phyloP scores from a whole-genome alignment of 2,113 vertebrate species.

The Psettodes erumei region DNA sequence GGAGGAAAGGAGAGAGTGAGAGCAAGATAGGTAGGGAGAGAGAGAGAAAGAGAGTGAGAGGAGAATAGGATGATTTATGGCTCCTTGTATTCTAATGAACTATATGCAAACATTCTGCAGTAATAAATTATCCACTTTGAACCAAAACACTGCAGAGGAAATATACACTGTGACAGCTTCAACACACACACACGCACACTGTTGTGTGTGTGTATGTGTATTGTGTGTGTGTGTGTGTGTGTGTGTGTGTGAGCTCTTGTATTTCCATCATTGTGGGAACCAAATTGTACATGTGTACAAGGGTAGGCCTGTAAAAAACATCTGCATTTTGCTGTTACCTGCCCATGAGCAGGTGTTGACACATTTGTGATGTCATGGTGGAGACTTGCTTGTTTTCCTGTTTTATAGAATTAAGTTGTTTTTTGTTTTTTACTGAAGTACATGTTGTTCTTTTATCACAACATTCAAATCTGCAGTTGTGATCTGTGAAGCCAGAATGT shows the following conservation, averaged over 20 bases:
- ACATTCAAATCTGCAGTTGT: background rate
- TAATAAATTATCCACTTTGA: constrained; percentile 68
- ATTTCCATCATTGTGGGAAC: constrained; percentile 8
- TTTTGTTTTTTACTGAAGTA: too few relatives aligned
- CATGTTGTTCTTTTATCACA: too few relatives aligned
- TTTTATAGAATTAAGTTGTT: too few relatives aligned
- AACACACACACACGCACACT: constrained; percentile 1
- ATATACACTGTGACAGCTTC: constrained; percentile 31
- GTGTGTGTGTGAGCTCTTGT: background rate
- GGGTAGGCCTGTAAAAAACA: background rate
- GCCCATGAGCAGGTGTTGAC: background rate
- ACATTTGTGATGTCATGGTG: background rate
- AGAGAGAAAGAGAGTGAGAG: constrained; percentile 2
- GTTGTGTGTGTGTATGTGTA: background rate
- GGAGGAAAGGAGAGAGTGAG: background rate
- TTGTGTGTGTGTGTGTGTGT: too few relatives aligned
- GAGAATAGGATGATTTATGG: constrained; percentile 65
- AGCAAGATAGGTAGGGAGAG: constrained; percentile 6
- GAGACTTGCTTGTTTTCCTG: background rate
- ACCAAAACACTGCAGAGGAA: constrained; percentile 53
- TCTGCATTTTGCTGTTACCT: background rate
- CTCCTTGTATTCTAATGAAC: constrained; percentile 61
- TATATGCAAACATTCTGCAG: constrained; percentile 62
- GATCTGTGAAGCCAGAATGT: too few relatives aligned
- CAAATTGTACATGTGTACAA: background rate